These are phyloP conservation scores for Pseudorhiza aurosa DNA, from an alignment of 30 jellyfish, hydroid and myxozoan genomes.

Conservation along the genomic window DNA sequence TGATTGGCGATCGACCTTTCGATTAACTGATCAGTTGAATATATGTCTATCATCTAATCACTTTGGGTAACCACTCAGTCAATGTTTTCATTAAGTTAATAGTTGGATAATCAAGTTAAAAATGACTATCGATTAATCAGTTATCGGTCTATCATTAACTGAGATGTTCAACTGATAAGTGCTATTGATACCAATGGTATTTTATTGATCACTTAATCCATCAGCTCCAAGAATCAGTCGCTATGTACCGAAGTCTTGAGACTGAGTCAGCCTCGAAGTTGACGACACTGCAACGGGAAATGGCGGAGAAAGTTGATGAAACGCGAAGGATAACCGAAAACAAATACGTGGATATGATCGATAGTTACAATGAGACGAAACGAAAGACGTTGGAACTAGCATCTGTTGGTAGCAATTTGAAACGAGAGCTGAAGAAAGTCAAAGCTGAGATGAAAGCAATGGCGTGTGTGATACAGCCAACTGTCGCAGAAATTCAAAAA, in stretches of 20 bases:
- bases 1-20: too few relatives aligned
- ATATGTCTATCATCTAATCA: too few relatives aligned
- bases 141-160: too few relatives aligned
- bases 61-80: too few relatives aligned
- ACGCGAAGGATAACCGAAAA: constrained; percentile 46
- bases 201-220: too few relatives aligned
- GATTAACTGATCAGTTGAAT: too few relatives aligned
- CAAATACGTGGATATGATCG: constrained; percentile 35
- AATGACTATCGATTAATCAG: too few relatives aligned
- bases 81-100: too few relatives aligned
- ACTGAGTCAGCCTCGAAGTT: constrained; percentile 5
- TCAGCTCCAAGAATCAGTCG: constrained; percentile 35
- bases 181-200: too few relatives aligned
- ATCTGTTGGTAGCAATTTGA: neutral
- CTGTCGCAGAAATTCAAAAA: constrained; percentile 29
- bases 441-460: constrained; percentile 26
- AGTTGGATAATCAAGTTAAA: too few relatives aligned
- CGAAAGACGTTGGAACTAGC: constrained; percentile 3
- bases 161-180: too few relatives aligned
- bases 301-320: constrained; percentile 18
- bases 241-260: neutral
- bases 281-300: constrained; percentile 17
- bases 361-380: neutral
- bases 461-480: constrained; percentile 30
- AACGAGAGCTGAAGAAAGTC: constrained; percentile 9